Base-by-base conservation (phyloP, 2,888 invertebrate species). In the Caenorhabditis becei region DNA sequence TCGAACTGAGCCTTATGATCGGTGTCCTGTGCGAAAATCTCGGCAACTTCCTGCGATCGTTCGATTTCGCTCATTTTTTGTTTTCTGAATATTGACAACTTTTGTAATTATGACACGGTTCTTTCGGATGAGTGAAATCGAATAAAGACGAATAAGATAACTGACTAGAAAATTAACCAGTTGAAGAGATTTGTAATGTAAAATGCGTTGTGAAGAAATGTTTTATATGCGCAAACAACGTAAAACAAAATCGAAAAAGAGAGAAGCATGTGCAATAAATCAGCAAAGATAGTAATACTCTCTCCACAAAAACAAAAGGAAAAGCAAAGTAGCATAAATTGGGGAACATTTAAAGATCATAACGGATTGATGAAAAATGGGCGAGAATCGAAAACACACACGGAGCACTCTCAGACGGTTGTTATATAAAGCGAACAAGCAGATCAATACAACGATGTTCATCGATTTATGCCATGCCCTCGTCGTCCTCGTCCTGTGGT, bases 401-500 rank as follows among this genome's bases (percentile, higher is more conserved):
- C 18, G 59, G 59, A 59, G 44, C 41, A 59, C 51, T 35, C 51
- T 65, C 53, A 23, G 26, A 51, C 65, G 51, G 35, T 49, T 37
- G 8, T 24, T 20, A 53, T 61, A 49, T 58, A 63, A 51, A 20
- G 44, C 32, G 23, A 20, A 59, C 32, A 69, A 47, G 59, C 47
- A 44, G 5, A 41, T 14, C 8, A 11, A 14, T 16, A 11, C 14
- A 10, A 41, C 3, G 10, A 5, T 10, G 41, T 41, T 41, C 2
- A 41, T 41, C 32, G 10, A 32, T 44, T 88, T 88, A 91, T n/a
- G 90, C 90, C 90, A 90, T 91, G 54, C 89, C 89, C 63, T 91
- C 90, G 82, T 93, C 93, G 77, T 93, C 93, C 83, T 92, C 92
- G 75, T 91, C 91, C 58, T 89, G 89, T 18, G 82, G 80, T 56